A percentile compares a stretch with the other conserved stretches of the same genome.
Evolutionary conservation across 92 coral and sea anemone genomes (phyloP).

Genomic region (Metridium senile): DNA sequence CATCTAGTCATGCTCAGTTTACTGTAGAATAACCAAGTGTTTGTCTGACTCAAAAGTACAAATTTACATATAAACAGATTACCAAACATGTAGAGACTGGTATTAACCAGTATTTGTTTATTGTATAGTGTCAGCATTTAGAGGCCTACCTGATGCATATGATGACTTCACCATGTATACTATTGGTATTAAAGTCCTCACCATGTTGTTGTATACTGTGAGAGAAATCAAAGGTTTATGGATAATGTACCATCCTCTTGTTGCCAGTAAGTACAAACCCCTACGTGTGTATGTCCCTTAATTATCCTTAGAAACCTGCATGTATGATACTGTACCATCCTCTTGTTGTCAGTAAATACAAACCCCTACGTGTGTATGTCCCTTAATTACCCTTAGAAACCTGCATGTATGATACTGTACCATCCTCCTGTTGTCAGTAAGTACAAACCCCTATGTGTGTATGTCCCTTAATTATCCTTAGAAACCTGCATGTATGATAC

Average conservation of each 20-base stretch:
- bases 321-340: slow-evolving; percentile 41
- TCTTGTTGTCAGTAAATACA: slow-evolving; percentile 46
- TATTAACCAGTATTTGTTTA: too few relatives aligned
- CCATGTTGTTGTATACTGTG: slow-evolving; percentile 49
- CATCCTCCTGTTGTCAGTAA: slow-evolving; percentile 45
- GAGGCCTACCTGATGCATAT: slow-evolving; percentile 74
- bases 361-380: too few relatives aligned
- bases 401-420: slow-evolving; percentile 27
- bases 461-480: too few relatives aligned
- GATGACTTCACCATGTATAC: slow-evolving; percentile 81
- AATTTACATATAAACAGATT: too few relatives aligned
- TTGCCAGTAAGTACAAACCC: slow-evolving; percentile 52
- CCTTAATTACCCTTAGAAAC: too few relatives aligned
- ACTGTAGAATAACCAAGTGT: too few relatives aligned
- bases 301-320: too few relatives aligned
- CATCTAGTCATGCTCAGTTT: too few relatives aligned
- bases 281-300: too few relatives aligned
- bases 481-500: background rate
- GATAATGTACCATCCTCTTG: slow-evolving; percentile 48
- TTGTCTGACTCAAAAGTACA: too few relatives aligned
- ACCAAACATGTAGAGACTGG: too few relatives aligned
- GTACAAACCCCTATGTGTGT: too few relatives aligned
- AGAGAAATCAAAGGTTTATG: slow-evolving; percentile 62
- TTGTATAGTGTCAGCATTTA: slow-evolving; percentile 64
- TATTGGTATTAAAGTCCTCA: slow-evolving; percentile 63